Conservation (phyloP, 2,888 invertebrate genomes). For the Perizoma affinitatum region DNA sequence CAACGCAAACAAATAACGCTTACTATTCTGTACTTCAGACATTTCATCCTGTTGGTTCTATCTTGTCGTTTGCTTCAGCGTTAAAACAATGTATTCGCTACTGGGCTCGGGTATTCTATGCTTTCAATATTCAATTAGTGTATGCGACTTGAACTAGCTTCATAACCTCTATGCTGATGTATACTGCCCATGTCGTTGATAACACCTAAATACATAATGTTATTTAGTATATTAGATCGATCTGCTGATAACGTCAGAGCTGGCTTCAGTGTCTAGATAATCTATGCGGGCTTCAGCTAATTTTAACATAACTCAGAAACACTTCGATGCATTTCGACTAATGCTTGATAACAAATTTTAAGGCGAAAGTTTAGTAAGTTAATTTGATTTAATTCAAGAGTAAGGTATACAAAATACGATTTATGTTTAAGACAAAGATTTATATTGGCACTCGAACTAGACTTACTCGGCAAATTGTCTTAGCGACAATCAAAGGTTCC, state of each 20-base stretch:
- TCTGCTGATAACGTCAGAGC: constrained; percentile 80
- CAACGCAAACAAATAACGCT: constrained; percentile 74
- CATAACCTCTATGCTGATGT: constrained; percentile 82
- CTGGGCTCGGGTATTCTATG: constrained; percentile 83
- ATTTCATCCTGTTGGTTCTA: constrained; percentile 78
- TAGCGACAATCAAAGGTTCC: constrained; percentile 32
- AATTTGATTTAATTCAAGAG: constrained; percentile 33
- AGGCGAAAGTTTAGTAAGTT: constrained; percentile 32
- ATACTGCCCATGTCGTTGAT: constrained; percentile 77
- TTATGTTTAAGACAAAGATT: constrained; percentile 28
- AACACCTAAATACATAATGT: constrained; percentile 75
- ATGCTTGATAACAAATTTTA: constrained; percentile 53
- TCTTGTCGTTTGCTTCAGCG: constrained; percentile 83
- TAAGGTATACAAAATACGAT: constrained; percentile 30
- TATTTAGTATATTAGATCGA: constrained; percentile 79
- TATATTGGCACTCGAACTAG: constrained; percentile 17
- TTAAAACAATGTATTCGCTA: constrained; percentile 81
- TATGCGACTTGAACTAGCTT: constrained; percentile 82
- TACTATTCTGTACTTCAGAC: constrained; percentile 74
- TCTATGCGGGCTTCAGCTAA: constrained; percentile 83
- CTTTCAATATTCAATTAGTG: constrained; percentile 83
- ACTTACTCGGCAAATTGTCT: constrained; percentile 30
- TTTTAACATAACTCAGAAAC: constrained; percentile 66
- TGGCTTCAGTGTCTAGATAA: constrained; percentile 83
- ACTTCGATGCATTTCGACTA: constrained; percentile 55